A percentile compares a stretch with the other conserved stretches of the same genome.
Conservation (phyloP, 2,797 vertebrate genomes). For the Crypturellus tataupa region DNA sequence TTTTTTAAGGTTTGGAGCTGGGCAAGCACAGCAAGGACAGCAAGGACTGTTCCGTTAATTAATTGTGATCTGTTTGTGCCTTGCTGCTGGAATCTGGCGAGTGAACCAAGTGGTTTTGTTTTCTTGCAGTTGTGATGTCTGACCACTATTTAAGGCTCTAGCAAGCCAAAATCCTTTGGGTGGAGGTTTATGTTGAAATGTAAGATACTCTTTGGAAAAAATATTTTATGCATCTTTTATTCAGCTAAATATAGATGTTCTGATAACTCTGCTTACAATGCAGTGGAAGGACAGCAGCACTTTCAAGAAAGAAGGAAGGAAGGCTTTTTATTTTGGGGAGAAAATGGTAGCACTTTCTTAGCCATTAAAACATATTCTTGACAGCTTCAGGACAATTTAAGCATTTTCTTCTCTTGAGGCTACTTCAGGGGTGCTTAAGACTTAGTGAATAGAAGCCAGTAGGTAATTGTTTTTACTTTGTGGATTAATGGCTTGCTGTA, state of each 20-base stretch:
- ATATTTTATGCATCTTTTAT: neutral
- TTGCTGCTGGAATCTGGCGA: neutral
- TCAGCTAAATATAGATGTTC: conserved; percentile 17
- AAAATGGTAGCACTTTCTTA: neutral
- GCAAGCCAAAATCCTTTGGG: neutral
- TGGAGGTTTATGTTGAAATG: neutral
- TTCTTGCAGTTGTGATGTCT: neutral
- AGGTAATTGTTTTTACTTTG: neutral
- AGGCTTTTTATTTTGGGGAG: neutral
- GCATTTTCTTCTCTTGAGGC: neutral
- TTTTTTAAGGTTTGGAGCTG: neutral
- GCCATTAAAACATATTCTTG: neutral
- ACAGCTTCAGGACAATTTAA: neutral
- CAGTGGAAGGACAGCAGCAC: neutral
- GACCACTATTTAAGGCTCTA: neutral
- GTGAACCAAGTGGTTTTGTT: neutral
- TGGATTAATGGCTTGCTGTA: neutral
- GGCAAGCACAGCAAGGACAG: neutral
- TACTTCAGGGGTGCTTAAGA: neutral
- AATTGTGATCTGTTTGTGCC: neutral
- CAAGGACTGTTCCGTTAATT: neutral
- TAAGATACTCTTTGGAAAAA: neutral
- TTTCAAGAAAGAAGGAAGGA: conserved; percentile 26
- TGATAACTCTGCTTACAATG: neutral
- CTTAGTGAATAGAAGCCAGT: neutral